Conservation (phyloP, 2,113 vertebrate genomes). For the Mobula hypostoma region DNA sequence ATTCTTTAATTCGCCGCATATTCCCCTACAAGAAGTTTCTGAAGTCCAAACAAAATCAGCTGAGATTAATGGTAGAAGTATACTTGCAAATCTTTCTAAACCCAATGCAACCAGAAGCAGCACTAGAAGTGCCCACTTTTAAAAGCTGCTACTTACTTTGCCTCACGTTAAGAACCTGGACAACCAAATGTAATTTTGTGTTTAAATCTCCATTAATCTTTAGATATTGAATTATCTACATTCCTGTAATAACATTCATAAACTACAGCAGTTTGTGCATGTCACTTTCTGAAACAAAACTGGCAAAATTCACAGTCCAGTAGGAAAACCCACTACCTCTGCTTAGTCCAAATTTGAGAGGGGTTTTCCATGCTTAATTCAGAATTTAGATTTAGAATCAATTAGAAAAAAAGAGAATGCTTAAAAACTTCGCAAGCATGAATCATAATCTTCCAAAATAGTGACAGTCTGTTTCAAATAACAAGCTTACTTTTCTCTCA, state of each 20-base stretch:
- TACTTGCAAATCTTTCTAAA: background rate
- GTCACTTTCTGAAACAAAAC: background rate
- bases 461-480: conserved; percentile 29
- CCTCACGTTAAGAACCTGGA: background rate
- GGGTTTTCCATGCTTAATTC: background rate
- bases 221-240: background rate
- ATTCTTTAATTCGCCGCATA: too few relatives aligned
- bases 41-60: background rate
- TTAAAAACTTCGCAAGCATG: background rate
- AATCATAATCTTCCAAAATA: conserved; percentile 22
- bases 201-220: background rate
- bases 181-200: background rate
- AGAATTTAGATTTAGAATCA: conserved; percentile 15
- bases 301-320: background rate
- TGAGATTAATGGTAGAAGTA: background rate
- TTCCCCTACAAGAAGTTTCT: background rate
- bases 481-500: conserved; percentile 35
- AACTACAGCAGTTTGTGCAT: background rate
- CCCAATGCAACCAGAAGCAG: background rate
- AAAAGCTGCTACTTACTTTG: background rate
- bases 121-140: background rate
- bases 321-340: background rate
- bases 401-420: background rate
- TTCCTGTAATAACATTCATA: background rate
- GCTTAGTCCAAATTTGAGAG: background rate